A percentile compares a stretch with the other conserved stretches of the same genome.
Evolutionary conservation across 2,797 vertebrate genomes (phyloP).

Genomic region (Cirrhinus mrigala): DNA sequence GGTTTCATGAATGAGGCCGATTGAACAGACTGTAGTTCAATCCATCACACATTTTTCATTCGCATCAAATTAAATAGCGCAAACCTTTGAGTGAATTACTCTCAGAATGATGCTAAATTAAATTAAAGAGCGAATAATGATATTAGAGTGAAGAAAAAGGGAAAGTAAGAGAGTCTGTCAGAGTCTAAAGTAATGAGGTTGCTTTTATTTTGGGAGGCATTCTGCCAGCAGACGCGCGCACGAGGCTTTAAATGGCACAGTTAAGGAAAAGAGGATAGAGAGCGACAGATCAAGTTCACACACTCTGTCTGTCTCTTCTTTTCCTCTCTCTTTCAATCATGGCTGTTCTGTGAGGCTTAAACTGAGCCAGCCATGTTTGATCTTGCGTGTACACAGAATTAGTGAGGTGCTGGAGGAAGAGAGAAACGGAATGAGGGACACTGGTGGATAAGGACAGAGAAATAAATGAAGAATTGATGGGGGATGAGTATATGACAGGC

Average conservation of each 20-base stretch:
- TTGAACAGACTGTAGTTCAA: not conserved
- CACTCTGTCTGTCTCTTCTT: conserved; percentile 22
- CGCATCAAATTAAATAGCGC: not conserved
- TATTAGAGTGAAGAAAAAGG: conserved; percentile 6
- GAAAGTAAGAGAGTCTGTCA: not conserved
- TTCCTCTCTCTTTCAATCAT: conserved; percentile 14
- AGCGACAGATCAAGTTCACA: conserved; percentile 21
- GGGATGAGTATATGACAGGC: conserved; percentile 6
- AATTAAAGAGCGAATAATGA: conserved; percentile 20
- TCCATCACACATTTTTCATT: not conserved
- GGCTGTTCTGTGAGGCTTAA: conserved; percentile 16
- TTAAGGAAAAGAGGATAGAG: conserved; percentile 46
- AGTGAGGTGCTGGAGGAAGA: not conserved
- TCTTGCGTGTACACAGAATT: not conserved
- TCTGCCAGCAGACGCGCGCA: conserved; percentile 22
- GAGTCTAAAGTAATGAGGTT: conserved; percentile 39
- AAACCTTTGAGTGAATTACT: not conserved
- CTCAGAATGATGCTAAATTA: conserved; percentile 3
- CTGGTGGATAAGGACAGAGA: conserved; percentile 8
- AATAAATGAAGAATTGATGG: not conserved
- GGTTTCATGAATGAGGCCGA: not conserved
- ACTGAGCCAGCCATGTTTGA: conserved; percentile 22
- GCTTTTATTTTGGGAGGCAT: conserved; percentile 41
- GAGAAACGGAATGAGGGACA: not conserved
- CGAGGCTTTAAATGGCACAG: conserved; percentile 45